phyloP scores from a whole-genome alignment of 1,140 invertebrate genomes.

The Parapsyche elsis region DNA sequence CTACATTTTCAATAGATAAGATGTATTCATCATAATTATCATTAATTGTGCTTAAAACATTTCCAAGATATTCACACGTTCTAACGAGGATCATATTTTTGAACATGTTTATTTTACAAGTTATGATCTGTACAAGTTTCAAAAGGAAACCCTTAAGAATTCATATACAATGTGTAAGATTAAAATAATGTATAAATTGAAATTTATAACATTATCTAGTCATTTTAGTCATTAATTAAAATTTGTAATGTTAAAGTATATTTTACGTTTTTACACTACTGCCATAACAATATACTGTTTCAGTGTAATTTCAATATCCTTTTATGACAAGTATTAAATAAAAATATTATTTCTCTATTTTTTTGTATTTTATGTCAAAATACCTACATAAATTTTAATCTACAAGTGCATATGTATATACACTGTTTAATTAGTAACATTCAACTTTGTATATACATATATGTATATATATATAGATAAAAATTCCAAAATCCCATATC shows the following conservation, averaged over 20 bases:
- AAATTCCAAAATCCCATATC: background rate
- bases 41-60: too few species aligned
- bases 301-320: background rate
- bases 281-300: background rate
- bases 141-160: too few species aligned
- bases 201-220: background rate
- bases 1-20: too few species aligned
- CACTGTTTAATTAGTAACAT: background rate
- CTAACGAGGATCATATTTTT: too few species aligned
- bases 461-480: background rate
- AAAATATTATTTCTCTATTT: too few species aligned
- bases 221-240: background rate
- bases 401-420: too few species aligned
- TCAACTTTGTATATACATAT: background rate
- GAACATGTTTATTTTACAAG: too few species aligned
- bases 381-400: too few species aligned
- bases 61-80: too few species aligned
- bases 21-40: too few species aligned
- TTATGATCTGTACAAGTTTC: too few species aligned
- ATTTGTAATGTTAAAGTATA: background rate
- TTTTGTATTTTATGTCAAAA: too few species aligned
- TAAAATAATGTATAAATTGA: background rate
- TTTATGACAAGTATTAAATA: background rate
- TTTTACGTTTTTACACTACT: background rate
- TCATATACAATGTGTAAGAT: background rate